phyloP scores from a whole-genome alignment of 2,888 invertebrate genomes.

The Prenolepis imparis region DNA sequence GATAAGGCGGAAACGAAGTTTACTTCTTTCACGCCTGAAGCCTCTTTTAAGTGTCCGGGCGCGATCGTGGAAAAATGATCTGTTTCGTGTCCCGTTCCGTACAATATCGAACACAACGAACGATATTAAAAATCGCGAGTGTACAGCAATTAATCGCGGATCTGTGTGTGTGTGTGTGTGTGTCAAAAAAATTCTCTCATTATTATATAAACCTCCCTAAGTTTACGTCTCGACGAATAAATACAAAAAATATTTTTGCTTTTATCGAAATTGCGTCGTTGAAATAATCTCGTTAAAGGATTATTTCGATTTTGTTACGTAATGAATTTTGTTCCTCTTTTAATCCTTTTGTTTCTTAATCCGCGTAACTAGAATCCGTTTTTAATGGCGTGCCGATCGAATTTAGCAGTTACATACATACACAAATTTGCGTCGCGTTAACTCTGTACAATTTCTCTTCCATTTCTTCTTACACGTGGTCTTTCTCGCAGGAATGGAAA shows the following conservation, averaged over 20 bases:
- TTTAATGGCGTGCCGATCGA: slow-evolving; percentile 29
- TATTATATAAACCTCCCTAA: not conserved
- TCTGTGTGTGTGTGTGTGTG: not conserved
- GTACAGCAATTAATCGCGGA: not conserved
- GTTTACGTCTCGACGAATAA: not conserved
- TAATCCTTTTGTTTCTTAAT: slow-evolving; percentile 15
- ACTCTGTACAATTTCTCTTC: slow-evolving; percentile 20
- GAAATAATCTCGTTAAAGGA: slow-evolving; percentile 12
- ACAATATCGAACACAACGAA: not conserved
- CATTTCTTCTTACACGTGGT: not conserved
- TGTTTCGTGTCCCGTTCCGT: slow-evolving; percentile 19
- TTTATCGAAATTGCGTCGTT: not conserved
- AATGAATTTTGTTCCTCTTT: not conserved
- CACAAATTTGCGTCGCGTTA: not conserved
- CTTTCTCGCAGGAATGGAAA: not conserved
- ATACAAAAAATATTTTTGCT: not conserved
- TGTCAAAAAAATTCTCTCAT: slow-evolving; percentile 1
- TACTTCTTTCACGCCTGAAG: slow-evolving; percentile 50
- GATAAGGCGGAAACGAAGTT: slow-evolving; percentile 52
- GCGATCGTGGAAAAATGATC: slow-evolving; percentile 45
- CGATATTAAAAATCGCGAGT: slow-evolving; percentile 11
- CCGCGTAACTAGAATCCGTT: not conserved
- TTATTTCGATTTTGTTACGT: slow-evolving; percentile 2
- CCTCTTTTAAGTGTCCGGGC: slow-evolving; percentile 45
- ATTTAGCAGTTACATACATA: slow-evolving; percentile 6